phyloP scores from a whole-genome alignment of 2,888 invertebrate species.

The Clepsis dumicolana region DNA sequence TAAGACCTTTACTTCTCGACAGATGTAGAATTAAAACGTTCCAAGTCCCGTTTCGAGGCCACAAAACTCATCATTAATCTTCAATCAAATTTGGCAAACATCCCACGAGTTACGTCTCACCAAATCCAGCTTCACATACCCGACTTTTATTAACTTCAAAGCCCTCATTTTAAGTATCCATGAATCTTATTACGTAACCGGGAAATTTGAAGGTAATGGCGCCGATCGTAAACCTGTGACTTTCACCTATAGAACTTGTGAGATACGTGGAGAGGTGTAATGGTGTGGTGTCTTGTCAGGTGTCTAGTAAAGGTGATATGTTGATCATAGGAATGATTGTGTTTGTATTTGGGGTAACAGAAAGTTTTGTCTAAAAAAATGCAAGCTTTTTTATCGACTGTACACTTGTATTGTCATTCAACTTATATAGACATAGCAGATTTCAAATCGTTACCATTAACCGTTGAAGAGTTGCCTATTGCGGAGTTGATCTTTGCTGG shows the following conservation, averaged over 20 bases:
- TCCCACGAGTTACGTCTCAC: constrained; percentile 23
- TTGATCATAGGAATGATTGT: not conserved
- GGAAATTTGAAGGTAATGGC: constrained; percentile 51
- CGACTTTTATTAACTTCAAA: constrained; percentile 47
- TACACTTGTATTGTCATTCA: no score
- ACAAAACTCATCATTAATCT: constrained; percentile 34
- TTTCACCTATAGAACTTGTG: constrained; percentile 49
- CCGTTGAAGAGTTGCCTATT: no score
- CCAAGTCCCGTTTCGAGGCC: constrained; percentile 12
- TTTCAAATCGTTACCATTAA: no score
- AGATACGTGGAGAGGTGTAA: not conserved
- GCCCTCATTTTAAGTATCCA: constrained; percentile 54
- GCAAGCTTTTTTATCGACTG: no score
- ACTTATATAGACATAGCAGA: no score
- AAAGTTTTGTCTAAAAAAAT: no score
- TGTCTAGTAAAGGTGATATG: not conserved
- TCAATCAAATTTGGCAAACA: constrained; percentile 33
- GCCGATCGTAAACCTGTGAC: constrained; percentile 46
- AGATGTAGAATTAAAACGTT: not conserved
- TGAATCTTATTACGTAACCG: constrained; percentile 59
- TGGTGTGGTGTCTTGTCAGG: not conserved
- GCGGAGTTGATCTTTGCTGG: no score
- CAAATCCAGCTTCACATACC: constrained; percentile 19
- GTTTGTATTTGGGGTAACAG: no score
- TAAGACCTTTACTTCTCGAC: no score